Conservation (phyloP, 2,888 invertebrate genomes). For the Drosophila mayaguana region DNA sequence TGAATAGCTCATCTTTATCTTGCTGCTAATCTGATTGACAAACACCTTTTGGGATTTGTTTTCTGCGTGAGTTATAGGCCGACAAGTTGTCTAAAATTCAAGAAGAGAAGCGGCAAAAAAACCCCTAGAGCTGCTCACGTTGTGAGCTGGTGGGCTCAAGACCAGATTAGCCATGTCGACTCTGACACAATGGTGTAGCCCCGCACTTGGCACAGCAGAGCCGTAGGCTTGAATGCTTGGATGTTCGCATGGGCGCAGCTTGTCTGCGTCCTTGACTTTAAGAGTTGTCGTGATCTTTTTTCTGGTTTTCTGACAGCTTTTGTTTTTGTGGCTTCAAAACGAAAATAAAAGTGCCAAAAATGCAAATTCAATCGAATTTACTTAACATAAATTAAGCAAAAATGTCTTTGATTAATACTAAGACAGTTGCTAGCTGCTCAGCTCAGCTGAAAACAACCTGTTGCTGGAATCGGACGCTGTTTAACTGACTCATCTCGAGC, state of each 20-base stretch:
- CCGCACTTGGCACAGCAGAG: constrained; percentile 74
- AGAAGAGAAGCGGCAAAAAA: constrained; percentile 20
- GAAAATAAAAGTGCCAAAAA: constrained; percentile 74
- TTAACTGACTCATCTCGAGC: constrained; percentile 53
- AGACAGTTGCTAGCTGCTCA: constrained; percentile 62
- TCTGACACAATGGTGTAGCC: constrained; percentile 62
- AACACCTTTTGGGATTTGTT: constrained; percentile 9
- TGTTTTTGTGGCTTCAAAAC: constrained; percentile 28
- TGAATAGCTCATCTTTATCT: constrained; percentile 1
- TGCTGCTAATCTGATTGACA: constrained; percentile 10
- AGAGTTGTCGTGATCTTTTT: constrained; percentile 43
- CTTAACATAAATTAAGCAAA: constrained; percentile 71
- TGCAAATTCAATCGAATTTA: constrained; percentile 59
- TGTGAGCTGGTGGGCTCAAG: constrained; percentile 22
- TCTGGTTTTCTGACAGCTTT: constrained; percentile 34
- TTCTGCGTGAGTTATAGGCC: constrained; percentile 26
- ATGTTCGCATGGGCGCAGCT: constrained; percentile 58
- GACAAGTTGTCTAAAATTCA: constrained; percentile 34
- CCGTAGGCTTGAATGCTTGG: constrained; percentile 32
- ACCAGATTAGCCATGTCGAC: constrained; percentile 29
- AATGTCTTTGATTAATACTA: constrained; percentile 46
- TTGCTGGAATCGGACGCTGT: constrained; percentile 25
- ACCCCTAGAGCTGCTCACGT: constrained; percentile 27
- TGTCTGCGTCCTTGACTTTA: constrained; percentile 74
- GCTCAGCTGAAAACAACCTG: constrained; percentile 40